A percentile compares a stretch with the other conserved stretches of the same genome.
Evolutionary conservation across 1,140 invertebrate genomes (phyloP).

Genomic region (Venturia canescens): DNA sequence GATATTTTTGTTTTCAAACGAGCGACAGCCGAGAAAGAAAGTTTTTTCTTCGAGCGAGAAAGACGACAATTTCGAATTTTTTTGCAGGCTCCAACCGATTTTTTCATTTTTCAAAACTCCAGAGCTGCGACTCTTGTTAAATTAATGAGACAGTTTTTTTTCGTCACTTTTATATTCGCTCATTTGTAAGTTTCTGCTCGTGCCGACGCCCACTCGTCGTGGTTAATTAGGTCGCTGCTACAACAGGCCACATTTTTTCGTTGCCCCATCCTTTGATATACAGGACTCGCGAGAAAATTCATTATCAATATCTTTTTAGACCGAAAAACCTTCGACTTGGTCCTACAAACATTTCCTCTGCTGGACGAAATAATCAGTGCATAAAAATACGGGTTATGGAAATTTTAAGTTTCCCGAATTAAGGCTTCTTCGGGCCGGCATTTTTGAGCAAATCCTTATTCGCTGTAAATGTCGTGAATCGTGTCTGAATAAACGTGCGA

Average conservation of each 20-base stretch:
- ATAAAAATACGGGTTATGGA: too few relatives aligned
- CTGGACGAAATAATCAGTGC: too few relatives aligned
- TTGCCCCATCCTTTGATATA: too few relatives aligned
- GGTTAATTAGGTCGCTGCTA: not conserved
- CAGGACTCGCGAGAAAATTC: too few relatives aligned
- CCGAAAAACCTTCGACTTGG: too few relatives aligned
- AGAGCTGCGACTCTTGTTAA: not conserved
- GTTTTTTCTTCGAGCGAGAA: slow-evolving; percentile 16
- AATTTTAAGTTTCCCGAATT: too few relatives aligned
- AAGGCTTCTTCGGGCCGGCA: too few relatives aligned
- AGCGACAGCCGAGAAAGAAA: slow-evolving; percentile 13
- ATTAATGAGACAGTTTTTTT: not conserved
- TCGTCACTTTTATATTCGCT: not conserved
- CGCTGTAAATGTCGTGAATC: too few relatives aligned
- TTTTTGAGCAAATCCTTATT: too few relatives aligned
- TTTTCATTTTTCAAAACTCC: not conserved
- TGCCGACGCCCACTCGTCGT: not conserved
- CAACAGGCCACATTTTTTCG: not conserved
- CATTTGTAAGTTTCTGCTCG: not conserved
- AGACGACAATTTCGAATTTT: not conserved
- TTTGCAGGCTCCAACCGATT: not conserved
- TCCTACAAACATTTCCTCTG: too few relatives aligned
- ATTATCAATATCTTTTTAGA: too few relatives aligned
- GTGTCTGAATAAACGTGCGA: too few relatives aligned
- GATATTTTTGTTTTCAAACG: slow-evolving; percentile 36